Percentiles rank a stretch among this genome's conserved stretches.
phyloP scores from a whole-genome alignment of 92 coral and sea anemone genomes.

The Bergia sp. region DNA sequence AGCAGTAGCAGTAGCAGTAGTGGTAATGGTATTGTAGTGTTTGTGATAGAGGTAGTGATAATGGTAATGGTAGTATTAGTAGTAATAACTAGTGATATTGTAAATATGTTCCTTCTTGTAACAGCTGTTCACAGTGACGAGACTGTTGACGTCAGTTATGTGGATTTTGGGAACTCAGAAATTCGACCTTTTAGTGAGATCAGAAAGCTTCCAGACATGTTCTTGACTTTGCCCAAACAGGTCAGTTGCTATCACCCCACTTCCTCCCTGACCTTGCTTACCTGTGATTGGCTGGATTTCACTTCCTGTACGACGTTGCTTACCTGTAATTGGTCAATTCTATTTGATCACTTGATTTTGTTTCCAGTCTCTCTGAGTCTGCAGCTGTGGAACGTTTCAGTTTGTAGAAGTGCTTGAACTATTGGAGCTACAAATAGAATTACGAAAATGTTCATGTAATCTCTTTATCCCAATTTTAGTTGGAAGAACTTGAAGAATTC shows the following conservation, averaged over 20 bases:
- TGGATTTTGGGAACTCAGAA: conserved; percentile 96
- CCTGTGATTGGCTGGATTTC: neutral
- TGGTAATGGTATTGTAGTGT: neutral
- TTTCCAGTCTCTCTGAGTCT: neutral
- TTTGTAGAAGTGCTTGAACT: no score
- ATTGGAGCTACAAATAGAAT: no score
- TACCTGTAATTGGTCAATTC: neutral
- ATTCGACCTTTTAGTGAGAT: conserved; percentile 81
- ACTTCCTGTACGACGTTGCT: neutral
- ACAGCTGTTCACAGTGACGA: conserved; percentile 82
- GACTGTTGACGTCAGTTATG: conserved; percentile 75
- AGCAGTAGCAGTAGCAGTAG: neutral
- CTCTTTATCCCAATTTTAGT: neutral
- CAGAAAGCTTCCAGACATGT: conserved; percentile 88
- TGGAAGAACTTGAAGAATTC: neutral
- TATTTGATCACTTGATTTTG: neutral
- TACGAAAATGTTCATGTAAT: no score
- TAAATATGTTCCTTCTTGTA: neutral
- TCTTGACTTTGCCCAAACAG: conserved; percentile 77
- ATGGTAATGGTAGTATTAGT: neutral
- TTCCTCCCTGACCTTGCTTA: neutral
- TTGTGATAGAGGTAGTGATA: neutral
- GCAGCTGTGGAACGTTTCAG: neutral
- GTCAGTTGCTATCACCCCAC: conserved; percentile 11
- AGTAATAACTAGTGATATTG: neutral